Evolutionary conservation across 2,797 vertebrate genomes (phyloP).

Genomic region (Diplodus sargus): DNA sequence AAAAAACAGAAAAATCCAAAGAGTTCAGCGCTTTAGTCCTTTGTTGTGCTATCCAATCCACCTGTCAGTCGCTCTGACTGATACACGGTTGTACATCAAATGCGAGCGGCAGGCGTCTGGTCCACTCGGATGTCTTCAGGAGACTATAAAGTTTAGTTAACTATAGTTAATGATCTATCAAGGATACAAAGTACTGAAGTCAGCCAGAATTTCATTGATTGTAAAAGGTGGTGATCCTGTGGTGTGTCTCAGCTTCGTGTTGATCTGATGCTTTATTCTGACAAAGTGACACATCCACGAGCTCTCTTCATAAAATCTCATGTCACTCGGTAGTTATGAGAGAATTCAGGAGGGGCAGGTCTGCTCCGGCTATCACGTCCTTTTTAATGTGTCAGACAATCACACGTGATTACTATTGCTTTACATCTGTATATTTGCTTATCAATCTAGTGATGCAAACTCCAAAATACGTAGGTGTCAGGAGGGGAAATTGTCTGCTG

Average conservation of each 20-base stretch:
- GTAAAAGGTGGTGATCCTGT: conserved; percentile 46
- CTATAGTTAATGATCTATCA: conserved; percentile 85
- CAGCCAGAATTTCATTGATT: conserved; percentile 41
- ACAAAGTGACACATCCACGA: conserved; percentile 1
- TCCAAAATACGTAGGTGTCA: neutral
- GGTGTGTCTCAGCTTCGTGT: neutral
- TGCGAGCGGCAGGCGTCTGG: conserved; percentile 13
- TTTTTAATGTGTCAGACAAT: neutral
- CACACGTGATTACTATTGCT: conserved; percentile 3
- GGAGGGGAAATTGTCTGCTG: neutral
- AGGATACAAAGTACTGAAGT: conserved; percentile 54
- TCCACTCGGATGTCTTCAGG: conserved; percentile 30
- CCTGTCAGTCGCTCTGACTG: neutral
- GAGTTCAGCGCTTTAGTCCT: neutral
- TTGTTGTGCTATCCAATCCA: neutral
- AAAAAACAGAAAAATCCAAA: conserved; percentile 14
- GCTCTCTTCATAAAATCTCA: conserved; percentile 1
- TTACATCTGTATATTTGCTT: conserved; percentile 9
- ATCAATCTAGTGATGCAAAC: neutral
- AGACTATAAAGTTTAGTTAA: conserved; percentile 70
- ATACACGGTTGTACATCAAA: conserved; percentile 9
- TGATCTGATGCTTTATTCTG: neutral
- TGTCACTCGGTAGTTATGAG: conserved; percentile 46
- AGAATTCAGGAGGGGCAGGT: conserved; percentile 25
- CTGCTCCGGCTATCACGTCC: neutral